These are phyloP conservation scores for Bembecia ichneumoniformis DNA, from an alignment of 2,888 invertebrate species.

Conservation along the genomic window DNA sequence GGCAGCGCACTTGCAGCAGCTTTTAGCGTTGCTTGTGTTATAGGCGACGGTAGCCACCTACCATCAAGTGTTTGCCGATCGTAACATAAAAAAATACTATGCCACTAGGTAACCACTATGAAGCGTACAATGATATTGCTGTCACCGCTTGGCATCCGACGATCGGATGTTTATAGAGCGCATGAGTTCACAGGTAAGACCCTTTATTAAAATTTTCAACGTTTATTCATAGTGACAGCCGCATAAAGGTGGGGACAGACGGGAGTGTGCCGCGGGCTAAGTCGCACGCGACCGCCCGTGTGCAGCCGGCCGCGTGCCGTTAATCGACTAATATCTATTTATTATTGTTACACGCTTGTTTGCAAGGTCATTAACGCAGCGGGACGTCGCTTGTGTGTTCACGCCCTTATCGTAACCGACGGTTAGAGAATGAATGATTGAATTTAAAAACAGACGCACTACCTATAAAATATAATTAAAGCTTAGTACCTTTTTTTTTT, in stretches of 20 bases:
- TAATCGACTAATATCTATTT: constrained; percentile 55
- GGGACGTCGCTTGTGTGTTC: constrained; percentile 17
- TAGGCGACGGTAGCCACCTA: no score
- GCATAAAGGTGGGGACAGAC: constrained; percentile 11
- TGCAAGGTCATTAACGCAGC: constrained; percentile 46
- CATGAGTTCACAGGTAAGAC: background rate
- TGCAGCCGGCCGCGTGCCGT: constrained; percentile 7
- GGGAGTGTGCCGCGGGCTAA: constrained; percentile 19
- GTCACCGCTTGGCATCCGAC: no score
- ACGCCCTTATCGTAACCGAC: constrained; percentile 1
- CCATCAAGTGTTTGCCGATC: no score
- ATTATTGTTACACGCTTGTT: constrained; percentile 35
- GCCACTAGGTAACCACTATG: no score
- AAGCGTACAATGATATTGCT: no score
- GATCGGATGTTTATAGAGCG: background rate
- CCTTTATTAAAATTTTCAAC: background rate
- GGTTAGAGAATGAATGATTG: background rate
- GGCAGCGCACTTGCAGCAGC: no score
- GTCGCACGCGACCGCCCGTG: constrained; percentile 1
- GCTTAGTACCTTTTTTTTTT: no score
- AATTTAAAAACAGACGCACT: no score
- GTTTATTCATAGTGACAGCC: background rate
- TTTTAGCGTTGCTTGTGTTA: no score
- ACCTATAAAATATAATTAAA: no score
- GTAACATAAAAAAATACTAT: no score